Base-by-base conservation (phyloP, 2,797 vertebrate genomes). In the Ibycter americanus region DNA sequence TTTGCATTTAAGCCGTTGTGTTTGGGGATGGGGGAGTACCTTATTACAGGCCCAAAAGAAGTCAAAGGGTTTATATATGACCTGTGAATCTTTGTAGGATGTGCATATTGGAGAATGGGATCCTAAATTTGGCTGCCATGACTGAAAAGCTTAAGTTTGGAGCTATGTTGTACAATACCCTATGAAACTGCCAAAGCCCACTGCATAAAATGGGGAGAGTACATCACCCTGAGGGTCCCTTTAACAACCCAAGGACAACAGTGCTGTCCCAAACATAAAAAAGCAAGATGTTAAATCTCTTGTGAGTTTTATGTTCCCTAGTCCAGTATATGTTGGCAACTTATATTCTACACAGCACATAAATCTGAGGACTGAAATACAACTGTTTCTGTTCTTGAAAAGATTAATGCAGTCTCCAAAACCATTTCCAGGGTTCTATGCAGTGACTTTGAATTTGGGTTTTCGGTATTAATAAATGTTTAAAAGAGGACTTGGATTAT, bases 11-110 rank as follows among this genome's bases (percentile, higher is more conserved):
- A 89, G 36, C 7, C 10, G 22, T 16, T 59, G 7, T 8, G 31
- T 32, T 6, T 42, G 6, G 5, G 12, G 9, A 52, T 38, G 20
- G 1, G 1, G 1, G 34, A 19, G 9, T n/a, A 62, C 4, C 5
- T 66, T 58, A 36, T 40, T 55, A 54, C 5, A 77, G 12, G 5
- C 21, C 6, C 2, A 23, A 85, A 72, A 31, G 2, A 67, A 52
- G 31, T 13, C 20, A 66, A 42, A 59, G 7, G 9, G 3, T 42
- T 63, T 74, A 11, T 10, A 42, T 0, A 0, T 32, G 36, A n/a
- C n/a, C 29, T 36, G 8, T 82, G 55, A 76, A 61, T 49, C 16
- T 70, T 12, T 65, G 56, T 54, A 52, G 29, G 25, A 40, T 58
- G 6, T 62, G 4, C 5, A 4, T 11, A 5, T 27, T 73, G n/a